Percentiles rank a stretch among this genome's conserved stretches.
Evolutionary conservation across 2,113 vertebrate species (phyloP).

Genomic region (Tympanuchus pallidicinctus): DNA sequence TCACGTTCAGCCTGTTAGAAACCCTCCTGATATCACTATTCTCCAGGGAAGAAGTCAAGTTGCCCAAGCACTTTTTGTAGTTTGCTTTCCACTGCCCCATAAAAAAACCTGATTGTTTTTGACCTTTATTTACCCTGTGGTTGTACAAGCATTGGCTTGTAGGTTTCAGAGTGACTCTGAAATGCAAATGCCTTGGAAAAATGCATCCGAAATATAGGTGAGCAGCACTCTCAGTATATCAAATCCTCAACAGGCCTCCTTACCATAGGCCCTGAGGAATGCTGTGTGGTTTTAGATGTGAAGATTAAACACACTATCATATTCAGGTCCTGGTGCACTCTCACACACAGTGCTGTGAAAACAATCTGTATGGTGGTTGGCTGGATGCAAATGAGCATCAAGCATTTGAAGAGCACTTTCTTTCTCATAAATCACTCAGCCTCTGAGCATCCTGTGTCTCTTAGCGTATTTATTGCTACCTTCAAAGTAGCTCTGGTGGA

Average conservation of each 20-base stretch:
- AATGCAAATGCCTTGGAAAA: neutral
- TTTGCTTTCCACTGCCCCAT: neutral
- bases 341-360: neutral
- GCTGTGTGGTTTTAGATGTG: neutral
- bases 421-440: neutral
- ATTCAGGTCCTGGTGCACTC: neutral
- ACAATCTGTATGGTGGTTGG: neutral
- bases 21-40: fast-evolving
- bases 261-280: neutral
- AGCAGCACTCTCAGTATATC: neutral
- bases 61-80: neutral
- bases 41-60: neutral
- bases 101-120: neutral
- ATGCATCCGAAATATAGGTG: neutral
- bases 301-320: neutral
- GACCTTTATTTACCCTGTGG: neutral
- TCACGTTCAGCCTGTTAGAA: fast-evolving
- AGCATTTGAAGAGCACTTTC: neutral
- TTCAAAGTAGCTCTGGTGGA: neutral
- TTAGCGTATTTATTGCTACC: neutral
- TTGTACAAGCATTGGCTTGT: neutral
- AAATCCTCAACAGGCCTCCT: neutral
- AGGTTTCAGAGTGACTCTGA: neutral
- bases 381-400: neutral
- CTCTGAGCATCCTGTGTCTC: neutral